phyloP scores from a whole-genome alignment of 1,140 invertebrate species.

The Drosophila sp. region DNA sequence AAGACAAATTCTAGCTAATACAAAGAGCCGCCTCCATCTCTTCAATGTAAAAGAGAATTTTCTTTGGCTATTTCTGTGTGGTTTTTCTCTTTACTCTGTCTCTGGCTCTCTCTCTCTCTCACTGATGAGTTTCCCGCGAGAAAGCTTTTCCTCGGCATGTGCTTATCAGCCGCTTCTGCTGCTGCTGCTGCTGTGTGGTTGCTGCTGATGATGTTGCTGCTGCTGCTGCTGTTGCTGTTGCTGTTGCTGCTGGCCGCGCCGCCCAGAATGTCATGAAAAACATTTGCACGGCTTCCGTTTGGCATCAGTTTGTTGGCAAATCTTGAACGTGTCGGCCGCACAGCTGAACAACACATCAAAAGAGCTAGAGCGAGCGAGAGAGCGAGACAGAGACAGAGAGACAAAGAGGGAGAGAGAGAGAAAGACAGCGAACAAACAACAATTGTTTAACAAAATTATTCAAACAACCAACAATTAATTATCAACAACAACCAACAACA shows the following conservation, averaged over 20 bases:
- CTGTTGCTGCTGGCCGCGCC: constrained; percentile 26
- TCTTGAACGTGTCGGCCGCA: constrained; percentile 73
- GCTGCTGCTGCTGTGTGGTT: constrained; percentile 19
- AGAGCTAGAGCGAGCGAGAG: not conserved
- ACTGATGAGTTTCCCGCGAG: constrained; percentile 3
- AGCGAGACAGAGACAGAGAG: not conserved
- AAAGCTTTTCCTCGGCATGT: constrained; percentile 55
- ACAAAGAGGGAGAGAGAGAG: not conserved
- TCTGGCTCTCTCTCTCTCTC: constrained; percentile 13
- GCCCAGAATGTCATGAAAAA: constrained; percentile 68
- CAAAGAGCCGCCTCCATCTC: not conserved
- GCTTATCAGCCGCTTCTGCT: constrained; percentile 63
- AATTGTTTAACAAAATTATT: constrained; percentile 3
- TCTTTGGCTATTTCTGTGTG: not conserved
- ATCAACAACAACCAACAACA: constrained; percentile 2
- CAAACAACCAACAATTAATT: constrained; percentile 9
- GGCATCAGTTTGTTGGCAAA: constrained; percentile 81
- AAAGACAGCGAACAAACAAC: not conserved
- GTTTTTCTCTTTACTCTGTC: not conserved
- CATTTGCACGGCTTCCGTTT: constrained; percentile 74
- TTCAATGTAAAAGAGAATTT: constrained; percentile 27
- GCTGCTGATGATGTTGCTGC: constrained; percentile 35
- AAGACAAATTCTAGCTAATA: not conserved
- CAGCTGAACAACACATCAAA: constrained; percentile 23
- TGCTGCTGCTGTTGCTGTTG: constrained; percentile 29